phyloP scores from a whole-genome alignment of 2,888 invertebrate genomes.

The Nasonovia ribisnigri region DNA sequence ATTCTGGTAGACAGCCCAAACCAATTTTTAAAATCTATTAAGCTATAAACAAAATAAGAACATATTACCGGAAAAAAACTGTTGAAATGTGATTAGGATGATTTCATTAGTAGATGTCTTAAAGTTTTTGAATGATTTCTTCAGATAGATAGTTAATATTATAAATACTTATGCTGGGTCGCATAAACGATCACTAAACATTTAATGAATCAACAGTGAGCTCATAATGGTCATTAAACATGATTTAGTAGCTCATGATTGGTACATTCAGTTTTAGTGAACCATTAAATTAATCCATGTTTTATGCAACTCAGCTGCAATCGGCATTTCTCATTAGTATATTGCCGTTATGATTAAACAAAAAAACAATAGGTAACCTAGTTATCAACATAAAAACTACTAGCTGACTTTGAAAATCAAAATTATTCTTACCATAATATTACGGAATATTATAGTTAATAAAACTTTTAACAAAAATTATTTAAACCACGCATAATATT shows the following conservation, averaged over 20 bases:
- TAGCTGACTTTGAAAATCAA: neutral
- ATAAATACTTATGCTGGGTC: neutral
- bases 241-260: neutral
- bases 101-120: neutral
- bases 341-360: neutral
- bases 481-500: too few species aligned
- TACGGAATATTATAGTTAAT: too few species aligned
- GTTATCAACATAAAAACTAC: neutral
- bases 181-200: neutral
- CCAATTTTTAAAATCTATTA: slow-evolving; percentile 2
- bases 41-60: neutral
- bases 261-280: neutral
- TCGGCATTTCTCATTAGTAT: neutral
- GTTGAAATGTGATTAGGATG: neutral
- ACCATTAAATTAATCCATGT: slow-evolving; percentile 9
- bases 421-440: neutral
- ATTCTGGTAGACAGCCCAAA: neutral
- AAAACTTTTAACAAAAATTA: too few species aligned
- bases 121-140: neutral
- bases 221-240: neutral
- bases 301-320: neutral
- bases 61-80: neutral
- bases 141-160: neutral
- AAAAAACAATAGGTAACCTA: neutral
- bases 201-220: neutral